phyloP scores from a whole-genome alignment of 1,140 invertebrate genomes.

The Ceratina australensis region DNA sequence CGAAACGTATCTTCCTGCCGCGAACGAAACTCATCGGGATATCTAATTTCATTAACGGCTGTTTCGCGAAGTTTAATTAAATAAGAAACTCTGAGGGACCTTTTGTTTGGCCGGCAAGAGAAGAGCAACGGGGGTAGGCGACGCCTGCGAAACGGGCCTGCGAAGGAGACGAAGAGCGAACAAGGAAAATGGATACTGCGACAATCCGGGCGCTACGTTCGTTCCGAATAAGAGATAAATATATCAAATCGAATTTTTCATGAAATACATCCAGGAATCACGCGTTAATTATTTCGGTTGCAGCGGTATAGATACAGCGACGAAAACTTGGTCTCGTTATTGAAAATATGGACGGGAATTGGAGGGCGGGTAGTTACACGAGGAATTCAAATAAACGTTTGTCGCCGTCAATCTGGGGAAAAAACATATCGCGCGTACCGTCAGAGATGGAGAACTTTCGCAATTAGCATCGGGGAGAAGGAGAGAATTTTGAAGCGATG shows the following conservation, averaged over 20 bases:
- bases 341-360: conserved; percentile 5
- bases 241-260: background rate
- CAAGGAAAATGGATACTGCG: conserved; percentile 14
- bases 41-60: conserved; percentile 65
- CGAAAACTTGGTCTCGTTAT: conserved; percentile 17
- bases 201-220: conserved; percentile 32
- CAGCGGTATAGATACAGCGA: conserved; percentile 6
- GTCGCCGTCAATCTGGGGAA: background rate
- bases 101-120: conserved; percentile 34
- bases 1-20: conserved; percentile 40
- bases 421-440: background rate
- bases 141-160: conserved; percentile 19
- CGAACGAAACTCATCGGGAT: conserved; percentile 56
- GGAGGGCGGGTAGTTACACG: conserved; percentile 10
- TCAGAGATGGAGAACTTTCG: background rate
- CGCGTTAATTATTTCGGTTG: background rate
- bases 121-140: background rate
- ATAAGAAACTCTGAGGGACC: conserved; percentile 50
- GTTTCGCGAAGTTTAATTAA: conserved; percentile 68
- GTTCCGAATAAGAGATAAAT: conserved; percentile 27
- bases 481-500: background rate
- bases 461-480: no score
- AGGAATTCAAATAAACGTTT: conserved; percentile 37
- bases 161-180: background rate
- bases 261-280: background rate